Base-by-base conservation (phyloP, 1,140 invertebrate species). In the Atta texana region DNA sequence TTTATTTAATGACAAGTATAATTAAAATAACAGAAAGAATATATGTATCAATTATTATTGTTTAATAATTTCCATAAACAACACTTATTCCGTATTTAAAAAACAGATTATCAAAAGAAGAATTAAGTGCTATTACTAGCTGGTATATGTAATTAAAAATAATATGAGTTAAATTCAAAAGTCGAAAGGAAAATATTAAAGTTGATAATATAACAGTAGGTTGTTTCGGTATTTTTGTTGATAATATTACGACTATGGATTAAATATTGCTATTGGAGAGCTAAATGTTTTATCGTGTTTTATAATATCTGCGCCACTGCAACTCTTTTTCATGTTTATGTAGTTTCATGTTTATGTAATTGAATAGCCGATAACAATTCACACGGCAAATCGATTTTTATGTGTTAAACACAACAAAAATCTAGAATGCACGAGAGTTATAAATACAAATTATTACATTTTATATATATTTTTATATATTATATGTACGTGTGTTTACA, bases 261-360 rank as follows among this genome's bases (percentile, higher is more conserved):
- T 66, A 44, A 78, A 34, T 66, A 49, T 78, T 24, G 6, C 16
- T 31, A n/a, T 31, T n/a, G 31, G 4, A 75, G n/a, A 16, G 7
- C 34, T 75, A 14, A 75, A 59, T 39, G 21, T 59, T 69, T 44
- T 44, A 44, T 44, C 39, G 8, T 12, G 39, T 44, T 44, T 75
- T 44, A 39, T 34, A 75, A 59, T 59, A 75, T n/a, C n/a, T 44
- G 74, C 6, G 16, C 2, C n/a, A 14, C 44, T 69, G 66, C 66
- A 51, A 69, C 12, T 69, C 66, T 51, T 69, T 69, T 51, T 69
- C 66, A 21, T 69, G 39, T 59, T 24, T 24, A 64, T 7, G 10
- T 64, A 34, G 10, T 49, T 78, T 66, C 24, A 34, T 51, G 28
- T 66, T 78, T 31, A 31, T 24, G 6, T 31, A 66, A 78, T 21